These are phyloP conservation scores for Rhinoraja longicauda DNA, from an alignment of 2,797 vertebrate species.

Conservation along the genomic window DNA sequence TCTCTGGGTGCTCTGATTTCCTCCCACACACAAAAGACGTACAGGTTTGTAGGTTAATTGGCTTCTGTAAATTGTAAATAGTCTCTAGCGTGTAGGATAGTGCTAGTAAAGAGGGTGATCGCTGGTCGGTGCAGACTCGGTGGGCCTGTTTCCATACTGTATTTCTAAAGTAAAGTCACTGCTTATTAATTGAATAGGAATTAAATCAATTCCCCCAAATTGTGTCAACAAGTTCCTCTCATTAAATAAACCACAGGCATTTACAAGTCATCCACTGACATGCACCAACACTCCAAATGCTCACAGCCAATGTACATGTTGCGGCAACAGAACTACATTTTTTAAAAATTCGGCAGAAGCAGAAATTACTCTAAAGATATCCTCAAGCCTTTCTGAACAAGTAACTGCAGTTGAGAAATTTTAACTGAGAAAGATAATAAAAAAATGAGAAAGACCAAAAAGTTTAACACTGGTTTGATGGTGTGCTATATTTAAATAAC, in stretches of 20 bases:
- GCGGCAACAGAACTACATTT: neutral
- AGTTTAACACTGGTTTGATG: neutral
- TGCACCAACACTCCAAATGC: constrained; percentile 10
- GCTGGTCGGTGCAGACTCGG: too few species aligned
- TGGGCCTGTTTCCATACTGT: too few species aligned
- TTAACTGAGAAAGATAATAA: neutral
- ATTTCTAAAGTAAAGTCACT: neutral
- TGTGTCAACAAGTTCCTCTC: constrained; percentile 13
- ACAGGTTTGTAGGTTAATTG: too few species aligned
- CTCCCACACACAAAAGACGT: too few species aligned
- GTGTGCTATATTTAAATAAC: neutral
- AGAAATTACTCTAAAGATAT: neutral
- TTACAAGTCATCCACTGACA: neutral
- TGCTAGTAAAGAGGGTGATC: too few species aligned
- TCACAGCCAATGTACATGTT: constrained; percentile 20
- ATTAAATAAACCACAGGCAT: neutral
- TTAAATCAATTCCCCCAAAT: neutral
- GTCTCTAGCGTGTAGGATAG: too few species aligned
- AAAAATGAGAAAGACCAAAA: neutral
- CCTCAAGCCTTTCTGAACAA: neutral
- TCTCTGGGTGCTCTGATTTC: too few species aligned
- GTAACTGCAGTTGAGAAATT: neutral
- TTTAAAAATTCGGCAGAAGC: neutral
- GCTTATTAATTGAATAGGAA: neutral
- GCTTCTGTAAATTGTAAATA: too few species aligned